Conservation (phyloP, 2,797 vertebrate species). For the Phrynocephalus forsythii region DNA sequence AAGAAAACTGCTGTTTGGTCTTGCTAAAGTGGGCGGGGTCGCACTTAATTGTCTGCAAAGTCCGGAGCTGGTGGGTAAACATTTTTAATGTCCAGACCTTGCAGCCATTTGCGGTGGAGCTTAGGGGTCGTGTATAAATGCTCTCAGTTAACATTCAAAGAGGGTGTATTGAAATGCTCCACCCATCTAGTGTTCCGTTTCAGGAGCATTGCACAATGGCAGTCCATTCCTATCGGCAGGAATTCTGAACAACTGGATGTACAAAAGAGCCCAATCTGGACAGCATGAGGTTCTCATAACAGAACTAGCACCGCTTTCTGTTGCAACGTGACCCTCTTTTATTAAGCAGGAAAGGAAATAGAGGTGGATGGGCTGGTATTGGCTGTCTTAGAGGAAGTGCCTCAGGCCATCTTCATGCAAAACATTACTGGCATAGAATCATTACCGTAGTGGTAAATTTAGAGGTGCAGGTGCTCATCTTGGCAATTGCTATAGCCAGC, state of each 20-base stretch:
- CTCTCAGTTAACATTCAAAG: slow-evolving; percentile 1
- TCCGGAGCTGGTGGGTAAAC: no score
- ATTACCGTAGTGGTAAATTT: no score
- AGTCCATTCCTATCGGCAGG: background rate
- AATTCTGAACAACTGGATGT: background rate
- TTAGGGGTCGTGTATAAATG: no score
- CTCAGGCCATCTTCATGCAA: background rate
- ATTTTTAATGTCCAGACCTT: no score
- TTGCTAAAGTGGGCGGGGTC: no score
- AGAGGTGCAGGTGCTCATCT: no score
- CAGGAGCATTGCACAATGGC: slow-evolving; percentile 2
- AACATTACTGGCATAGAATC: background rate
- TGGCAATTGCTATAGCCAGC: no score
- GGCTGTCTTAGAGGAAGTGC: background rate
- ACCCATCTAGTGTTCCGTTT: background rate
- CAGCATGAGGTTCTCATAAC: background rate
- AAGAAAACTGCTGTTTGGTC: no score
- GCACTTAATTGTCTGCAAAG: no score
- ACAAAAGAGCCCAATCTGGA: background rate
- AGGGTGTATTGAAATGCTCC: background rate
- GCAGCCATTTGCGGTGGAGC: no score
- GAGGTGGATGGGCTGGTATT: background rate
- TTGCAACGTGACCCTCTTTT: background rate
- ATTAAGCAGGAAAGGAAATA: background rate
- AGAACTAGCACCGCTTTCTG: background rate